A percentile compares a stretch with the other conserved stretches of the same genome.
Evolutionary conservation across 2,888 invertebrate genomes (phyloP).

Genomic region (Cosmopolites sordidus): DNA sequence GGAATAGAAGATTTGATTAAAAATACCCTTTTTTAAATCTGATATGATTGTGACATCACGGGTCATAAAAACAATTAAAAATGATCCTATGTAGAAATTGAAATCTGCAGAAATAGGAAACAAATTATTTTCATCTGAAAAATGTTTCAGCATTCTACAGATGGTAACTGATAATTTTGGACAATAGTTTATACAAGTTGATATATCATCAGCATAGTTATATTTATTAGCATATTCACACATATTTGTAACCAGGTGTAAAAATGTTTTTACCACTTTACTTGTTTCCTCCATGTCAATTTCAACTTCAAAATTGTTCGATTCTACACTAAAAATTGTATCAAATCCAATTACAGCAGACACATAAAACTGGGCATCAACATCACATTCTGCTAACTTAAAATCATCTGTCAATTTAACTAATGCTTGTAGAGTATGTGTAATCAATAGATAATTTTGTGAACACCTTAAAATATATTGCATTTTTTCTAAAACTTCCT

Average conservation of each 20-base stretch:
- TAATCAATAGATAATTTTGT: conserved; percentile 58
- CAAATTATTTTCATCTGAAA: conserved; percentile 36
- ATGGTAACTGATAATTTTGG: conserved; percentile 29
- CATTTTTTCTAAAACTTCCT: conserved; percentile 56
- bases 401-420: conserved; percentile 36
- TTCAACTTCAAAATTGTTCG: conserved; percentile 33
- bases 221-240: conserved; percentile 32
- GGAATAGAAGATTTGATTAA: conserved; percentile 29
- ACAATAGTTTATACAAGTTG: conserved; percentile 24
- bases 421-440: conserved; percentile 57
- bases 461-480: conserved; percentile 73
- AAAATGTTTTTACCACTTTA: conserved; percentile 29
- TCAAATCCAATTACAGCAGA: conserved; percentile 33
- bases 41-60: conserved; percentile 13
- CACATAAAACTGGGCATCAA: conserved; percentile 30
- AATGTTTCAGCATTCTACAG: conserved; percentile 31
- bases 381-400: conserved; percentile 29
- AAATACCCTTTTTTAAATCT: conserved; percentile 30
- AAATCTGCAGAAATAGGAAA: conserved; percentile 36
- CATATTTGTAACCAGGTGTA: conserved; percentile 38
- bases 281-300: conserved; percentile 30
- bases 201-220: conserved; percentile 22
- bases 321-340: conserved; percentile 27
- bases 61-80: conserved; percentile 34
- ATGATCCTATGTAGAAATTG: conserved; percentile 35